phyloP scores from a whole-genome alignment of 2,888 invertebrate species.

The Poecilobothrus nobilitatus region DNA sequence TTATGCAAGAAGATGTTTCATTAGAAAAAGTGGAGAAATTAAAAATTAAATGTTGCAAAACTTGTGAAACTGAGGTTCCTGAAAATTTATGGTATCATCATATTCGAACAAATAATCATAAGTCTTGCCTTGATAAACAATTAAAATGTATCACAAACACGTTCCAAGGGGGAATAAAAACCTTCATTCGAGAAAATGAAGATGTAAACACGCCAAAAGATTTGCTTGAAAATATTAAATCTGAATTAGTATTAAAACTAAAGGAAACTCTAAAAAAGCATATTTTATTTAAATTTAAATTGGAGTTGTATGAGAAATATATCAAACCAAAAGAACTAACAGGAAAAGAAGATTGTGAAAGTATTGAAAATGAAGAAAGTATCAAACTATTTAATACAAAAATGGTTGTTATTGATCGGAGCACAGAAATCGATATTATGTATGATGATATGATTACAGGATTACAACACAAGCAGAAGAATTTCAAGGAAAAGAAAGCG shows the following conservation, averaged over 20 bases:
- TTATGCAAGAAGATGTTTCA: neutral
- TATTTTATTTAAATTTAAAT: neutral
- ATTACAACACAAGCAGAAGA: neutral
- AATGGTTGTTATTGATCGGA: neutral
- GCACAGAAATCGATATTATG: neutral
- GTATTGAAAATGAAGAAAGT: neutral
- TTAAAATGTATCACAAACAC: neutral
- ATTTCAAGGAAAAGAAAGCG: neutral
- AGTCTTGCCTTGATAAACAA: neutral
- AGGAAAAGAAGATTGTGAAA: neutral
- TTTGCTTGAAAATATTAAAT: neutral
- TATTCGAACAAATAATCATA: neutral
- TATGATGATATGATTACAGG: neutral
- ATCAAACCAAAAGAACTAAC: neutral
- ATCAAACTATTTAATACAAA: neutral
- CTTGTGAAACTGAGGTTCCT: neutral
- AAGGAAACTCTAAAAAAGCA: neutral
- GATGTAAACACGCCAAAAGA: neutral
- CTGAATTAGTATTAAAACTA: neutral
- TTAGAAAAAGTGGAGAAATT: neutral
- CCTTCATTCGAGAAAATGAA: neutral
- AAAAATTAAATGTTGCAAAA: neutral
- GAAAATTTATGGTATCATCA: neutral
- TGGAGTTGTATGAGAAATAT: neutral
- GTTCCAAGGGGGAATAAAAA: neutral